Percentiles rank a stretch among this genome's conserved stretches.
Evolutionary conservation across 1,140 invertebrate genomes (phyloP).

Genomic region (Holcopasites calliopsidis): DNA sequence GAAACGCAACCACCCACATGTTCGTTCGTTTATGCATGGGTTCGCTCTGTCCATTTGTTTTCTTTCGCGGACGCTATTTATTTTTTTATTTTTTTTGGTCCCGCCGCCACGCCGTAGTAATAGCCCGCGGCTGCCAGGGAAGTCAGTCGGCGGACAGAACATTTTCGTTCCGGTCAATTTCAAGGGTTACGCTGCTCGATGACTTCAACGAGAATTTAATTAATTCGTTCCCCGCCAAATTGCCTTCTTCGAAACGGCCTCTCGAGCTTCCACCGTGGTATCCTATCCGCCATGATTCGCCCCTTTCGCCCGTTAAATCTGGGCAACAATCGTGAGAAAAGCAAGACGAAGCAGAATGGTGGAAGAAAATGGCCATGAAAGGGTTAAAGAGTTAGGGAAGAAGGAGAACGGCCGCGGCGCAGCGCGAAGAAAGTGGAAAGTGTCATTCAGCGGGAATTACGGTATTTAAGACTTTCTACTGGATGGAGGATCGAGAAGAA

Average conservation of each 20-base stretch:
- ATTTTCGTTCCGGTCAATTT: slow-evolving; percentile 24
- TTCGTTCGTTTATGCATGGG: slow-evolving; percentile 31
- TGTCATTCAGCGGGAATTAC: slow-evolving; percentile 22
- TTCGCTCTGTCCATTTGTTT: slow-evolving; percentile 24
- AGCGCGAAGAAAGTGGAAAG: not conserved
- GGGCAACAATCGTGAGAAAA: not conserved
- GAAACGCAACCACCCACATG: slow-evolving; percentile 16
- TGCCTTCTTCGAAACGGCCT: not conserved
- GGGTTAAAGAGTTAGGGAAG: no score
- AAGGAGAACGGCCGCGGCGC: not conserved
- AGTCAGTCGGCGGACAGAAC: not conserved
- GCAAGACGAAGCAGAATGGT: not conserved
- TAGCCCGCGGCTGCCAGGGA: not conserved
- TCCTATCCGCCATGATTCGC: no score
- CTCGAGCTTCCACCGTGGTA: not conserved
- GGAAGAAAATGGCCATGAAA: not conserved
- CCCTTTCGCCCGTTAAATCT: not conserved
- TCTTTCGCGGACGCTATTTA: slow-evolving; percentile 1
- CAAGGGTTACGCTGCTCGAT: not conserved
- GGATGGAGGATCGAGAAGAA: not conserved
- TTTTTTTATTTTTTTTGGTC: not conserved
- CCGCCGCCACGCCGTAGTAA: not conserved
- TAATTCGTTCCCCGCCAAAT: slow-evolving; percentile 19
- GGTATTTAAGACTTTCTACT: not conserved
- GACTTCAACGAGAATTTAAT: slow-evolving; percentile 20